phyloP scores from a whole-genome alignment of 2,797 vertebrate genomes.

The Sebastes hopkinsi region DNA sequence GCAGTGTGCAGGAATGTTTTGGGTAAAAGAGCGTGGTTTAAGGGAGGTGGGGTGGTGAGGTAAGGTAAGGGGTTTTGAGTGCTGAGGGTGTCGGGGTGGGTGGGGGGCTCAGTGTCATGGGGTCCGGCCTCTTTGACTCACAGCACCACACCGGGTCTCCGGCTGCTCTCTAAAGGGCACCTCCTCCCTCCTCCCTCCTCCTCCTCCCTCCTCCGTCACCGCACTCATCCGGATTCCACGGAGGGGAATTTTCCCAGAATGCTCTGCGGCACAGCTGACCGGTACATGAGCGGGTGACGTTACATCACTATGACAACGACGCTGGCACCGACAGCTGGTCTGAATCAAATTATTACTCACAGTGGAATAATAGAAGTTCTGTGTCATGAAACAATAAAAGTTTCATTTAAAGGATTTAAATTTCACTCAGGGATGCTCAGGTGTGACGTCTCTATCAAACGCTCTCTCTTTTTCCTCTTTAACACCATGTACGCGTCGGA shows the following conservation, averaged over 20 bases:
- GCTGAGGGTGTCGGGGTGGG: background rate
- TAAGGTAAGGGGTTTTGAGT: too few species aligned
- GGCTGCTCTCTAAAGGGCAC: slow-evolving; percentile 20
- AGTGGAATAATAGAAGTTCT: background rate
- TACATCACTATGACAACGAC: slow-evolving; percentile 33
- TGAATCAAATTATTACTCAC: background rate
- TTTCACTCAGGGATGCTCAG: too few species aligned
- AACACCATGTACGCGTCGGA: too few species aligned
- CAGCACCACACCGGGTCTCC: slow-evolving; percentile 4
- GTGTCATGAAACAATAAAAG: background rate
- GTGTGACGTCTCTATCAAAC: too few species aligned
- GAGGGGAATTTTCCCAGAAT: slow-evolving; percentile 40
- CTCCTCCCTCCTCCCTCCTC: background rate
- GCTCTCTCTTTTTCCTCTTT: too few species aligned
- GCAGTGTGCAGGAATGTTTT: too few species aligned
- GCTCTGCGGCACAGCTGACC: slow-evolving; percentile 30
- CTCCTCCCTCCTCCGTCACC: background rate
- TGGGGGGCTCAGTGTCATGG: background rate
- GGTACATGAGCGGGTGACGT: background rate
- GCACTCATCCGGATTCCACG: slow-evolving; percentile 36
- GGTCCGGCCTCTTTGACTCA: slow-evolving; percentile 13
- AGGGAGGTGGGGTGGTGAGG: too few species aligned
- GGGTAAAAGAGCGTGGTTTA: too few species aligned
- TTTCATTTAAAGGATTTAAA: background rate
- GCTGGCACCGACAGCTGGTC: background rate